Base-by-base conservation (phyloP, 2,113 vertebrate genomes). In the Kryptolebias marmoratus region DNA sequence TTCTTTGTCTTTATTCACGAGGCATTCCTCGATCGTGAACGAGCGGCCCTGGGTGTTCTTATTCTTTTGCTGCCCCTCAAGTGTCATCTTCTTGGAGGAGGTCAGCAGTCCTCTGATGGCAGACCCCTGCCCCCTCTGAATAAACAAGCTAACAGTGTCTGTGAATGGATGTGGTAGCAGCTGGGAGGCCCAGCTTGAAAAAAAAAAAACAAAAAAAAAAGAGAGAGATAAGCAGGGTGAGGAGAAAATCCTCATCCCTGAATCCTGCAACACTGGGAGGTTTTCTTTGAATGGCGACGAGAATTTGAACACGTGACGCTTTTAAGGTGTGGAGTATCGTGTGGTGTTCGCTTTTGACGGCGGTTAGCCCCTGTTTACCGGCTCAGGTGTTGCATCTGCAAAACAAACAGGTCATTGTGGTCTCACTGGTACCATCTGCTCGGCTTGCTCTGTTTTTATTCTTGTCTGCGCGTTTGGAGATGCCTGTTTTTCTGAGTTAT, bases 321-420 rank as follows among this genome's bases (percentile, higher is more conserved):
- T 4, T 22, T 44, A 5, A 31, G 42, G 9, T 57, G 28, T 13
- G 2, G 16, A 31, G 50, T 32, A 48, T 14, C 18, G 12, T 70
- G 71, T 75, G 56, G 36, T 72, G 73, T 85, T 83, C 75, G 64
- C 72, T 27, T 75, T 64, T 80, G 64, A 75, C 75, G 64, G 56
- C 14, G 78, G 66, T 71, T 32, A 15, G 79, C 52, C 47, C 53
- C 53, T 88, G 64, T 80, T 83, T 75, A 79, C 69, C 68, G 72
- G 71, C 71, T 90, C 81, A 85, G 86, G 83, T 93, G 84, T 84
- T 84, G 73, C 75, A 71, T 79, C 87, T 89, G 83, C 71, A 82
- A 86, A 85, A 80, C 77, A 86, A 80, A 82, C 87, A 80, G 80
- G 83, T 83, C 83, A 78, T 68, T 81, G 83, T 86, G 71, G 79